Conservation (phyloP, 2,888 invertebrate species). For the Aphrophora alni region DNA sequence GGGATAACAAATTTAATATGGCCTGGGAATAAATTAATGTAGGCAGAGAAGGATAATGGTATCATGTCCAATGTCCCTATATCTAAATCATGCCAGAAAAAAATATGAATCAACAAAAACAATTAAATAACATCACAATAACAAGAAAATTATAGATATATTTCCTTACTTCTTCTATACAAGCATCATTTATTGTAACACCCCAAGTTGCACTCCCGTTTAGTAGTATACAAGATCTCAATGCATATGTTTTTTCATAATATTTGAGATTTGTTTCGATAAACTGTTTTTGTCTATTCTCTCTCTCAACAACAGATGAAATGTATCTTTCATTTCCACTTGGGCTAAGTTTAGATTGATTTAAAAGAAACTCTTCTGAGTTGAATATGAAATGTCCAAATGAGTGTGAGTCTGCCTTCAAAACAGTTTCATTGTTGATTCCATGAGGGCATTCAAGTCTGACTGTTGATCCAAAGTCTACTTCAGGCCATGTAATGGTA, state of each 20-base stretch:
- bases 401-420: background rate
- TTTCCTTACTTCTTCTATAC: conserved; percentile 31
- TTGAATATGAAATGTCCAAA: background rate
- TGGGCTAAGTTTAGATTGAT: background rate
- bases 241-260: conserved; percentile 28
- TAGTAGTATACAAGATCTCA: conserved; percentile 24
- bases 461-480: conserved; percentile 29
- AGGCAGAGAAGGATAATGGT: too few species aligned
- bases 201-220: conserved; percentile 29
- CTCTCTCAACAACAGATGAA: background rate
- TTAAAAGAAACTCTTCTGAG: background rate
- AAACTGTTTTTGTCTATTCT: conserved; percentile 21
- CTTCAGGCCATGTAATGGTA: conserved; percentile 30
- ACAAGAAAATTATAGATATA: background rate
- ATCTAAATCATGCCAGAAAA: too few species aligned
- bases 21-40: too few species aligned
- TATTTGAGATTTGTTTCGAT: too few species aligned
- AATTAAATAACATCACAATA: background rate
- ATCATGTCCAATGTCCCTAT: too few species aligned
- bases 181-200: background rate
- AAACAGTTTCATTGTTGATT: background rate
- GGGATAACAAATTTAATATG: too few species aligned
- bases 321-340: background rate
- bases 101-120: too few species aligned
- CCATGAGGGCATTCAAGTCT: conserved; percentile 34